Evolutionary conservation across 1,140 invertebrate species (phyloP).

Genomic region (Lepidurus arcticus): DNA sequence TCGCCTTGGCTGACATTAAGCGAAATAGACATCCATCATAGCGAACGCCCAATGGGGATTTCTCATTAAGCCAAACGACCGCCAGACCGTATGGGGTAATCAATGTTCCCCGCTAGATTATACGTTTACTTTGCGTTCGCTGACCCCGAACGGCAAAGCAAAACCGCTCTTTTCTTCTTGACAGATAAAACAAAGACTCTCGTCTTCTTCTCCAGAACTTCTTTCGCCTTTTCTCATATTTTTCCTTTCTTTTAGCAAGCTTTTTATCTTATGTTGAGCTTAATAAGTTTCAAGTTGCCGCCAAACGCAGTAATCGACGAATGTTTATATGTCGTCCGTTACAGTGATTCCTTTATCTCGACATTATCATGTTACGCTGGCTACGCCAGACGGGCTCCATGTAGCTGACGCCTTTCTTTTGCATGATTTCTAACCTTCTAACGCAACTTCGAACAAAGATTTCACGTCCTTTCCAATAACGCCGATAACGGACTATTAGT

Average conservation of each 20-base stretch:
- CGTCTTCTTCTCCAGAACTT: background rate
- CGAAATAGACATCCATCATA: constrained; percentile 6
- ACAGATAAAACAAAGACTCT: background rate
- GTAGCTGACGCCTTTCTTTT: background rate
- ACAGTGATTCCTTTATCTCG: background rate
- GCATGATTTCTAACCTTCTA: constrained; percentile 7
- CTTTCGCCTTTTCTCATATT: background rate
- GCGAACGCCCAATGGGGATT: background rate
- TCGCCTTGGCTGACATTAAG: constrained; percentile 7
- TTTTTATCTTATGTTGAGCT: background rate
- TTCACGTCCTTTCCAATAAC: background rate
- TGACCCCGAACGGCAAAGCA: background rate
- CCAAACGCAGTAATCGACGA: background rate
- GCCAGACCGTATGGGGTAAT: constrained; percentile 8
- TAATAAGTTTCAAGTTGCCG: background rate
- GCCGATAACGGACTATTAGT: background rate
- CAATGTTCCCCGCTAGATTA: constrained; percentile 5
- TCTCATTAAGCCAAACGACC: constrained; percentile 18
- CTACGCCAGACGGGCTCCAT: background rate
- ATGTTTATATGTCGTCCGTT: background rate
- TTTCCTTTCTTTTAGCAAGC: background rate
- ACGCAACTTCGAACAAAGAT: background rate
- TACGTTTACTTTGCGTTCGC: background rate
- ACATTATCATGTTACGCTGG: constrained; percentile 7
- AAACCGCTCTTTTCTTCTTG: background rate